Conservation (phyloP, 2,113 vertebrate species). For the Pungitius pungitius region DNA sequence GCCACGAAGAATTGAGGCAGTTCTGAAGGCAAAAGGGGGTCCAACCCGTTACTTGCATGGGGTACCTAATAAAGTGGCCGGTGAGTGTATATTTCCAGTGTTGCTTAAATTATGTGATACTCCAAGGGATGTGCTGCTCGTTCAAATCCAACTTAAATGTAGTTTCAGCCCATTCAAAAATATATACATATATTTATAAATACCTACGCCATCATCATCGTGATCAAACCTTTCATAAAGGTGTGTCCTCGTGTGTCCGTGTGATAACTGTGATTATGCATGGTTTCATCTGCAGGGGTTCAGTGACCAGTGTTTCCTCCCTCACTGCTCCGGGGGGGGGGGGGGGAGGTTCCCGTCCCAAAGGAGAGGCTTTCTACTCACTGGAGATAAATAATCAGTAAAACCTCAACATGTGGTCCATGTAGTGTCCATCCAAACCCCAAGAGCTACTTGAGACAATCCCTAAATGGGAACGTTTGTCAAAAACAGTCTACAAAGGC, state of each 20-base stretch:
- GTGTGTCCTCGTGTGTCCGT: background rate
- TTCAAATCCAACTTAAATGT: background rate
- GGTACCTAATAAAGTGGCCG: no score
- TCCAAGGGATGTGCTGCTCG: background rate
- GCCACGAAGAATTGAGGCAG: no score
- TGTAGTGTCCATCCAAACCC: background rate
- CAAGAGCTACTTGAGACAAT: background rate
- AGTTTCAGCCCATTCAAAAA: background rate
- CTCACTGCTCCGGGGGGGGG: background rate
- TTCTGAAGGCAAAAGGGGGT: no score
- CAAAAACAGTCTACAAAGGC: background rate
- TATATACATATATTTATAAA: background rate
- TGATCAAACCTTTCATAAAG: background rate
- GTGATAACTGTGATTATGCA: background rate
- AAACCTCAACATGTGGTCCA: background rate
- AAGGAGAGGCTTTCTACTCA: background rate
- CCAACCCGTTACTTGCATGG: no score
- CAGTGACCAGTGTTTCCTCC: constrained; percentile 19
- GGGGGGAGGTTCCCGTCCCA: no score
- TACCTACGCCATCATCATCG: rapidly evolving
- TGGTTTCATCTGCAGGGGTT: constrained; percentile 38
- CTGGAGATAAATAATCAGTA: background rate
- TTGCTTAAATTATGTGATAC: no score
- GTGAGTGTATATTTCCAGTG: no score
- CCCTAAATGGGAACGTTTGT: background rate